Percentiles rank a stretch among this genome's conserved stretches.
These are phyloP conservation scores for Ceyx margarethae DNA, from an alignment of 2,113 vertebrate species.

Conservation along the genomic window DNA sequence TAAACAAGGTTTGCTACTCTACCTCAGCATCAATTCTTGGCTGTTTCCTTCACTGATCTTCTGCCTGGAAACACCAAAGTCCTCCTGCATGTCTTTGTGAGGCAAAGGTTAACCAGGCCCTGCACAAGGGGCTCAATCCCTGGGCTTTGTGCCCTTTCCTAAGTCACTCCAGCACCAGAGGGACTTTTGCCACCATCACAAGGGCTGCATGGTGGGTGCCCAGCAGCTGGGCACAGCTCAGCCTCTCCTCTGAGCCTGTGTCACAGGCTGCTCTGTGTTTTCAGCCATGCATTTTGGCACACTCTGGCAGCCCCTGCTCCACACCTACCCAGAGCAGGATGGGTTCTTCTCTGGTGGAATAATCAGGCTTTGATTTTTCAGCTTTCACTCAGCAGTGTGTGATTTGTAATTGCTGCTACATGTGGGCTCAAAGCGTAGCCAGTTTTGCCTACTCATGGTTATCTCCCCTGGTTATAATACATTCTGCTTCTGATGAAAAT, in stretches of 20 bases:
- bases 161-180: neutral
- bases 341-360: neutral
- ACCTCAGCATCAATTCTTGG: neutral
- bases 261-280: neutral
- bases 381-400: neutral
- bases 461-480: conserved; percentile 26
- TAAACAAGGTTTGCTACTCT: conserved; percentile 47
- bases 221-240: neutral
- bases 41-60: neutral
- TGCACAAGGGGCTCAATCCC: neutral
- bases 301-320: neutral
- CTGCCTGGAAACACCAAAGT: neutral
- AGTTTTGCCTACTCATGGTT: conserved; percentile 33
- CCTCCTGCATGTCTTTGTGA: neutral
- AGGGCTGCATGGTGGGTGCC: neutral
- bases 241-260: neutral
- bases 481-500: conserved; percentile 29
- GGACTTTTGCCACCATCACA: neutral
- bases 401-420: neutral
- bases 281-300: neutral
- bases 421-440: neutral
- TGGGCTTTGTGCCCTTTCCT: neutral
- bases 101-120: neutral
- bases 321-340: neutral
- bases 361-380: neutral